Percentiles rank a stretch among this genome's conserved stretches.
Evolutionary conservation across 2,888 invertebrate genomes (phyloP).

Genomic region (Amphimallon solstitiale): DNA sequence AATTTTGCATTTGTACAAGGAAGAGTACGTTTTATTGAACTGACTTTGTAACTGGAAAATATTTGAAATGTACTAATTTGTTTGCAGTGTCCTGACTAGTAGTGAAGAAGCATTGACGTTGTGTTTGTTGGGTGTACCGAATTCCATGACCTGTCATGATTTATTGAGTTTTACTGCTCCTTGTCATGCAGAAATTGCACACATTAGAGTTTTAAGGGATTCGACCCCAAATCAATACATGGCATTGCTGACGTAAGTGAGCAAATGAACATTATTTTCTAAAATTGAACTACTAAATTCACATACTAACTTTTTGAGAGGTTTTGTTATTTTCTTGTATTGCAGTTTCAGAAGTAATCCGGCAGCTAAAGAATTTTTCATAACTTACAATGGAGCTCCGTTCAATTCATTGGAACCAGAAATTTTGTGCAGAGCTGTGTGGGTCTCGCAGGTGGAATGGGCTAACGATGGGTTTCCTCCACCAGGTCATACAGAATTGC

Average conservation of each 20-base stretch:
- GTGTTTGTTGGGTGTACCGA: constrained; percentile 90
- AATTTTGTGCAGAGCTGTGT: constrained; percentile 91
- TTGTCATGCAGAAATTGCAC: constrained; percentile 88
- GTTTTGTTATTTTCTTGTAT: constrained; percentile 36
- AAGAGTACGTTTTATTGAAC: constrained; percentile 75
- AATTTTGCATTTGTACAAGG: constrained; percentile 95
- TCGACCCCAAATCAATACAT: constrained; percentile 97
- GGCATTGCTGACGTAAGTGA: constrained; percentile 88
- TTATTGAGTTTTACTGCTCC: constrained; percentile 93
- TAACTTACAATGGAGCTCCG: constrained; percentile 89
- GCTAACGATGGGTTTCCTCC: constrained; percentile 76
- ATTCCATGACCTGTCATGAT: constrained; percentile 92
- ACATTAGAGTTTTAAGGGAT: constrained; percentile 90
- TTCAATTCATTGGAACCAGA: constrained; percentile 95
- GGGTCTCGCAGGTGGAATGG: constrained; percentile 93
- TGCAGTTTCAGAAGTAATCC: constrained; percentile 75
- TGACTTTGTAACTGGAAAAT: background rate
- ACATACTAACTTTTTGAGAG: constrained; percentile 24
- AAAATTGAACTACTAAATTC: background rate
- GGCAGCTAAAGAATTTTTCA: constrained; percentile 91
- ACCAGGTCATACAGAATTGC: constrained; percentile 90
- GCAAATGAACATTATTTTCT: background rate
- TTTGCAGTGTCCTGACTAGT: constrained; percentile 57
- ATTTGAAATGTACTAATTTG: constrained; percentile 12
- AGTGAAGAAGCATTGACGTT: constrained; percentile 80